Percentiles rank a stretch among this genome's conserved stretches.
Conservation (phyloP, 2,888 invertebrate genomes). For the Blastobasis adustella region DNA sequence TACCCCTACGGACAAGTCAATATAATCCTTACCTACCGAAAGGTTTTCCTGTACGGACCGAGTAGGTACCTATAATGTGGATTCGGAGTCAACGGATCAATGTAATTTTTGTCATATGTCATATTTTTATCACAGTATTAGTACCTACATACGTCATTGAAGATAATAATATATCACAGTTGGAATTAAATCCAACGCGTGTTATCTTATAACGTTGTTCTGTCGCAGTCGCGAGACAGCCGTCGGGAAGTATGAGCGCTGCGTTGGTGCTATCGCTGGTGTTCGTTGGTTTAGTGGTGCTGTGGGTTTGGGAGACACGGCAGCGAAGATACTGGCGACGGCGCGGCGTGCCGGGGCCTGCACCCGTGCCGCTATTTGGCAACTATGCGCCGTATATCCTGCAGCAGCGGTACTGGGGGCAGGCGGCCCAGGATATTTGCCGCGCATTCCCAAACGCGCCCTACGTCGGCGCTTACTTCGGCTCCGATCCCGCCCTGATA, state of each 20-base stretch:
- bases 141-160: too few relatives aligned
- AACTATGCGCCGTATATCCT: slow-evolving; percentile 38
- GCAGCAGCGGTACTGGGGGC: slow-evolving; percentile 24
- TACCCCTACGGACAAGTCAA: too few relatives aligned
- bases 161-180: too few relatives aligned
- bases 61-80: too few relatives aligned
- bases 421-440: slow-evolving; percentile 31
- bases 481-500: slow-evolving; percentile 19
- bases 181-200: not conserved
- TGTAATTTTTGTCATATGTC: too few relatives aligned
- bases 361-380: slow-evolving; percentile 38
- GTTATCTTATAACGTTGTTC: not conserved
- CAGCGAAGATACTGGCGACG: slow-evolving; percentile 41
- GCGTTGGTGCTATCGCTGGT: not conserved
- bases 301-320: slow-evolving; percentile 5
- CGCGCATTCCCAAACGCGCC: slow-evolving; percentile 33
- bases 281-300: not conserved
- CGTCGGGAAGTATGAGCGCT: not conserved
- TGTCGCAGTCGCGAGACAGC: not conserved
- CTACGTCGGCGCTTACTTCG: slow-evolving; percentile 40
- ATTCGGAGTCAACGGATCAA: too few relatives aligned
- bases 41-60: too few relatives aligned
- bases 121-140: too few relatives aligned
- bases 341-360: slow-evolving; percentile 28
- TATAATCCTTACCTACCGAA: too few relatives aligned